Evolutionary conservation across 1,140 invertebrate species (phyloP).

Genomic region (Drosophila watanabei): DNA sequence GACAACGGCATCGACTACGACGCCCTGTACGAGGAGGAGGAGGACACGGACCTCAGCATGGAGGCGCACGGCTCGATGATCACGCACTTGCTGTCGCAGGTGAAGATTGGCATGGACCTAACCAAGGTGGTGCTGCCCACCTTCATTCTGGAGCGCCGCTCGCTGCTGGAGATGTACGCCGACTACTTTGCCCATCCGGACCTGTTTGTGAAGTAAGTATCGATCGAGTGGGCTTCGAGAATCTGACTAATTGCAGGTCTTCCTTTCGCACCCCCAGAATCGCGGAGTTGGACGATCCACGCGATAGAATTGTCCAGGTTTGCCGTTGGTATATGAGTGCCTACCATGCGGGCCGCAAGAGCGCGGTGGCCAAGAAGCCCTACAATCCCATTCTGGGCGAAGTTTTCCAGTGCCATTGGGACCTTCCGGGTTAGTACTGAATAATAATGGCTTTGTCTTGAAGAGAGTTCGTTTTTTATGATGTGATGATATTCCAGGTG

Average conservation of each 20-base stretch:
- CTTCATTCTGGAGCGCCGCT: conserved; percentile 97
- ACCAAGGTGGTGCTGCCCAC: conserved; percentile 99
- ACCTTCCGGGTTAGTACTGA: conserved; percentile 86
- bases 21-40: conserved; percentile 95
- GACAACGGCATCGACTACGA: conserved; percentile 89
- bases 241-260: background rate
- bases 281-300: conserved; percentile 92
- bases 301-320: conserved; percentile 96
- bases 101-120: conserved; percentile 99
- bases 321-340: conserved; percentile 98
- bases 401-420: conserved; percentile 96
- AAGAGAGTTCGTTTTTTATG: background rate
- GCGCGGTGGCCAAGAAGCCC: conserved; percentile 97
- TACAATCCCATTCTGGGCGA: conserved; percentile 99
- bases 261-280: conserved; percentile 87
- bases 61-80: conserved; percentile 98
- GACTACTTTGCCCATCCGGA: conserved; percentile 99
- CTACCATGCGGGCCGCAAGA: conserved; percentile 98
- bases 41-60: conserved; percentile 94
- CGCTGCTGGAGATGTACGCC: conserved; percentile 98
- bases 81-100: conserved; percentile 96
- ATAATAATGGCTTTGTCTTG: no score
- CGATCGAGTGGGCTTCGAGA: accelerated
- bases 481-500: conserved; percentile 29
- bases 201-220: conserved; percentile 94